A percentile compares a stretch with the other conserved stretches of the same genome.
phyloP scores from a whole-genome alignment of 2,888 invertebrate genomes.

The Chalcis sispes region DNA sequence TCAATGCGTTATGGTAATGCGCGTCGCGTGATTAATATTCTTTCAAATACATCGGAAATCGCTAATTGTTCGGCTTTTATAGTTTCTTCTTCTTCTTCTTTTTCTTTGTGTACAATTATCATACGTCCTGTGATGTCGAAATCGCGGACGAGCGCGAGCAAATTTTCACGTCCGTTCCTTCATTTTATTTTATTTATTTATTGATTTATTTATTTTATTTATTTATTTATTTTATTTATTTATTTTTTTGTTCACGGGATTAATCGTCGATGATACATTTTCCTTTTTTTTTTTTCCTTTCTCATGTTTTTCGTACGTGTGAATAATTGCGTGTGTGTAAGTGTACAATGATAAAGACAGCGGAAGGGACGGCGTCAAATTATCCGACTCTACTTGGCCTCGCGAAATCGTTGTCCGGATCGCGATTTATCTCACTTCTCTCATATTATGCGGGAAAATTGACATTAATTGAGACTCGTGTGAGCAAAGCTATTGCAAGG shows the following conservation, averaged over 20 bases:
- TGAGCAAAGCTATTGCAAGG: slow-evolving; percentile 36
- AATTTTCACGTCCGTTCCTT: too few species aligned
- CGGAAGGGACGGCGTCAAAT: slow-evolving; percentile 66
- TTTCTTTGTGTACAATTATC: too few species aligned
- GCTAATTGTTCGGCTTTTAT: too few species aligned
- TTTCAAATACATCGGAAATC: slow-evolving; percentile 23
- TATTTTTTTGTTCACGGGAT: too few species aligned
- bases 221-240: too few species aligned
- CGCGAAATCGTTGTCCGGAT: slow-evolving; percentile 18
- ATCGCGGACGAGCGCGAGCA: too few species aligned
- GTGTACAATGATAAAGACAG: slow-evolving; percentile 53
- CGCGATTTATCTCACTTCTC: not conserved
- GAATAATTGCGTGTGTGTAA: not conserved
- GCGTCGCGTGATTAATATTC: slow-evolving; percentile 57
- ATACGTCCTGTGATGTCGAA: too few species aligned
- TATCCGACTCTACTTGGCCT: slow-evolving; percentile 32
- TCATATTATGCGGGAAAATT: slow-evolving; percentile 30
- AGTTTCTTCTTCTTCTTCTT: too few species aligned
- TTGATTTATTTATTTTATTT: too few species aligned
- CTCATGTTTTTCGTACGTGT: not conserved
- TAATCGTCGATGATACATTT: too few species aligned
- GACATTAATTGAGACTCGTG: slow-evolving; percentile 40
- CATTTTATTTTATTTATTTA: too few species aligned
- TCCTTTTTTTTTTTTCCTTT: not conserved
- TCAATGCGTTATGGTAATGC: slow-evolving; percentile 63